Evolutionary conservation across 2,113 vertebrate species (phyloP).

Genomic region (Tinamus guttatus): DNA sequence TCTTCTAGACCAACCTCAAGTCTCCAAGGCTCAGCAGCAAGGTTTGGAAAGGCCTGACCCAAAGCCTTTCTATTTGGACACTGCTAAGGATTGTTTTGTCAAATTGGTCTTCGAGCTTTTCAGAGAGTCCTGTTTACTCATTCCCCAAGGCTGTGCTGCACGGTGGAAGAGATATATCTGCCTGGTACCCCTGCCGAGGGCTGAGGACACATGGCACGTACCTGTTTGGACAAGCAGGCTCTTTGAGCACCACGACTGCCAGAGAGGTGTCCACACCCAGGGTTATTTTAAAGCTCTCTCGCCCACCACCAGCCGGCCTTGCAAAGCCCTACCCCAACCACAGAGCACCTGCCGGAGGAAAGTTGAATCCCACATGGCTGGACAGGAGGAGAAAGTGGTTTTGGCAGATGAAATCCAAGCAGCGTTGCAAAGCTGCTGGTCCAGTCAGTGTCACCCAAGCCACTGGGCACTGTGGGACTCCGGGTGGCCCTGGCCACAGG

Average conservation of each 20-base stretch:
- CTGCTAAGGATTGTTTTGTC: neutral
- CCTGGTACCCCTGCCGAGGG: neutral
- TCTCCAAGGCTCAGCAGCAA: neutral
- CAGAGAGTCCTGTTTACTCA: neutral
- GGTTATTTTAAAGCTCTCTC: slow-evolving; percentile 44
- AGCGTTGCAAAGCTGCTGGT: neutral
- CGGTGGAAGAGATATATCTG: neutral
- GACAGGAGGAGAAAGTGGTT: slow-evolving; percentile 6
- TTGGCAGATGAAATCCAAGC: neutral
- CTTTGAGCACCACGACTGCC: neutral
- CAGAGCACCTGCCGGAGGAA: slow-evolving; percentile 45
- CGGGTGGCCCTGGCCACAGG: neutral
- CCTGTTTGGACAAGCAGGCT: slow-evolving; percentile 32
- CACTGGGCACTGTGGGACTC: neutral
- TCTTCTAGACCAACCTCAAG: neutral
- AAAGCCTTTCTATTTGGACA: neutral
- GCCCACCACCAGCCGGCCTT: neutral
- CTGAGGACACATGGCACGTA: accelerated
- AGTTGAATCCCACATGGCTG: slow-evolving; percentile 11
- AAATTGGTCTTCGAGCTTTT: neutral
- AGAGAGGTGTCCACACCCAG: slow-evolving; percentile 1
- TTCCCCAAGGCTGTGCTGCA: neutral
- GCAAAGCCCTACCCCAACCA: neutral
- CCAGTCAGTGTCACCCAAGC: neutral
- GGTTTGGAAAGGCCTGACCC: neutral